Base-by-base conservation (phyloP, 2,888 invertebrate species). In the Phasia obesa region DNA sequence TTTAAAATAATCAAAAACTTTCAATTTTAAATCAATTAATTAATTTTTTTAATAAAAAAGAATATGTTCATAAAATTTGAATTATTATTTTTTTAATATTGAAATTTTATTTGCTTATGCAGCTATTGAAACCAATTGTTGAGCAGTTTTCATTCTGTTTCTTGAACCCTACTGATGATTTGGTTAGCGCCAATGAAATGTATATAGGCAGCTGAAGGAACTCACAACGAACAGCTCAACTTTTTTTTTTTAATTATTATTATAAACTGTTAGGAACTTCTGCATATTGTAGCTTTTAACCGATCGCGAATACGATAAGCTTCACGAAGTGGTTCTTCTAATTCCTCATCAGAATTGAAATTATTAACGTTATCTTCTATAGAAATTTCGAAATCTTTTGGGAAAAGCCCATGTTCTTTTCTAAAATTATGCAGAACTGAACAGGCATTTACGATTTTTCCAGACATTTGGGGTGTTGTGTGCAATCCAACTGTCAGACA, bases 391-490 rank as follows among this genome's bases (percentile, higher is more conserved):
- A 27, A 17, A 7, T 31, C 55, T 31, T 55, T 17, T 38, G 4
- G 3, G 9, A 38, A 7, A 4, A 38, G 13, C 3, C 38, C 67
- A 55, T 55, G 71, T n/a, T 17, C 71, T n/a, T 2, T 4, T 21
- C 71, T 71, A 21, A 71, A 71, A 60, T 71, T 70, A 21, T 71
- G 60, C 2, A 71, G 60, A 4, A 60, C 71, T 17, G 59, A 49
- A 15, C 47, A 70, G n/a, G 59, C 49, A 31, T 70, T 70, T 15
- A 59, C 59, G 15, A 70, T 71, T 71, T 71, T 71, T 11, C 55
- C 67, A n/a, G 38, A 53, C 35, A 42, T 69, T 53, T 69, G 67
- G 23, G 55, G 67, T 21, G 70, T 47, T 6, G 57, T 59, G 2
- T 47, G 13, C 9, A 70, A 47, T n/a, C 70, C 57, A 27, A 57